phyloP scores from a whole-genome alignment of 2,113 vertebrate genomes.

The Numida meleagris region DNA sequence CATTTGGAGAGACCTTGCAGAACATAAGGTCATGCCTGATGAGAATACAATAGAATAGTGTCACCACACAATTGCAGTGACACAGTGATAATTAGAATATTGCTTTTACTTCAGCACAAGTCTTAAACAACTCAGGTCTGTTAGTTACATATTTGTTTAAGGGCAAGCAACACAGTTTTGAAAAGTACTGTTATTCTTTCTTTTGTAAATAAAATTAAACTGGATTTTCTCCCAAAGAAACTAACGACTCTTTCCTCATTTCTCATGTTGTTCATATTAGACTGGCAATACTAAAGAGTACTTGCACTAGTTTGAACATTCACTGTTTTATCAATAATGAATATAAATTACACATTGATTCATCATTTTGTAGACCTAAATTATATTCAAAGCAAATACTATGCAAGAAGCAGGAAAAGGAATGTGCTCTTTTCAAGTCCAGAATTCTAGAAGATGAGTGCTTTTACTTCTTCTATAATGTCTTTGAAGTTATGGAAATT shows the following conservation, averaged over 20 bases:
- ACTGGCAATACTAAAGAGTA: background rate
- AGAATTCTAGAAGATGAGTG: background rate
- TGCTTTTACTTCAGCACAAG: slow-evolving; percentile 7
- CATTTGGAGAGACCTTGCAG: slow-evolving; percentile 45
- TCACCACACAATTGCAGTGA: slow-evolving; percentile 20
- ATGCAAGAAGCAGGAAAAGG: background rate
- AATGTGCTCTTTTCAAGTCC: background rate
- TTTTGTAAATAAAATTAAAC: background rate
- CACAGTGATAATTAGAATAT: slow-evolving; percentile 49
- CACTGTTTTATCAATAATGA: background rate
- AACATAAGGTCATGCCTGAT: slow-evolving; percentile 61
- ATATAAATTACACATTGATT: background rate
- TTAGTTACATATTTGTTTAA: background rate
- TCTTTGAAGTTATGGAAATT: background rate
- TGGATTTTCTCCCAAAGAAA: background rate
- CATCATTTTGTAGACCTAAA: background rate
- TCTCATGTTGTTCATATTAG: background rate
- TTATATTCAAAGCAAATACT: background rate
- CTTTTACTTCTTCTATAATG: background rate
- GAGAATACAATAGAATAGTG: slow-evolving; percentile 51
- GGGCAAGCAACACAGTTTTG: background rate
- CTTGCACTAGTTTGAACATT: background rate
- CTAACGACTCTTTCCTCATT: background rate
- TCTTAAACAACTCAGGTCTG: background rate
- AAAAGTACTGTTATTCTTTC: background rate